Evolutionary conservation across 2,113 vertebrate genomes (phyloP), one percentile per base, ranked within the genome.

Genomic region (Cheilinus undulatus): DNA sequence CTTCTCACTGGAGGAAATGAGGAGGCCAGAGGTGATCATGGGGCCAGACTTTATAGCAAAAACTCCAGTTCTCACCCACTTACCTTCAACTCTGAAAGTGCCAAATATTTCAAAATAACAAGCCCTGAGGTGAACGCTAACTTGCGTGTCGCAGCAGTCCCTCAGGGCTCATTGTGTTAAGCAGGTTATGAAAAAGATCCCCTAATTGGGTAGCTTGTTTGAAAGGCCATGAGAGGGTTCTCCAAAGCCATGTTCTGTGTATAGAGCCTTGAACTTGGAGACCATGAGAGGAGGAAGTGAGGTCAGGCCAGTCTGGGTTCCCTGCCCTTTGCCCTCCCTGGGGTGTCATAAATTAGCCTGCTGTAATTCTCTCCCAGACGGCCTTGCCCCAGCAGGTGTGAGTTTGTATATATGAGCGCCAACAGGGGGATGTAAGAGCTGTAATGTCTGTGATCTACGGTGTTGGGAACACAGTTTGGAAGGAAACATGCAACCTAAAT

Each of bases 301-400:
- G 88, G 88, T 92, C 81, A 88, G 82, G 86, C 75, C 83, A 72
- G 89, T 89, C 88, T 91, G 92, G 85, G 84, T 92, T 79, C 66
- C 83, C 74, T 91, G 85, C 74, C 87, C 91, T 91, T 80, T 90
- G 73, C 74, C 82, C 90, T 92, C 90, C 88, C 90, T 36, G 42
- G 92, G 91, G 93, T 84, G 78, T 82, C 87, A 89, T 94, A 94
- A 94, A 93, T 94, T 91, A 93, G 83, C 76, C 81, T 58, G 89
- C 83, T 91, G 90, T 90, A 93, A 91, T 92, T 91, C 90, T 89
- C 89, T 86, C 72, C 77, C 83, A 85, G 91, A 90, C 83, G 69
- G 88, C 92, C 86, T 92, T 92, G 90, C 61, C 78, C 87, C 73
- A 82, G 92, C 93, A 94, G 93, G 93, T 94, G 93, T 92, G 92